These are phyloP conservation scores for Tapirus terrestris DNA, from an alignment of 2,113 vertebrate species.

Conservation along the genomic window DNA sequence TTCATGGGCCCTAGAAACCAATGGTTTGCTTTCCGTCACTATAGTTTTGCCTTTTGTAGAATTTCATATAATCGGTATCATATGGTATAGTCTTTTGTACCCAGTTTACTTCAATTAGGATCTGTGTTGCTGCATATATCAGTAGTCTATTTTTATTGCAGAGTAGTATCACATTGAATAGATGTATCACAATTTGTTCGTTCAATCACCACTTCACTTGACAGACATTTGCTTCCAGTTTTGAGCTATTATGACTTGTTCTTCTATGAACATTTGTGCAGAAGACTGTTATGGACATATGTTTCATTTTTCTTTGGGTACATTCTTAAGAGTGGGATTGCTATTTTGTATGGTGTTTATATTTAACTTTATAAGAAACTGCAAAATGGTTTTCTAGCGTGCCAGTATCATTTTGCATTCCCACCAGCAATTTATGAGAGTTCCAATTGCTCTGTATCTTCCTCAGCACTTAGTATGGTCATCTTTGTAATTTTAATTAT, in stretches of 20 bases:
- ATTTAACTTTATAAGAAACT: neutral
- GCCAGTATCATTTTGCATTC: neutral
- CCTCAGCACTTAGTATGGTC: neutral
- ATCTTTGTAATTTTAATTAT: neutral
- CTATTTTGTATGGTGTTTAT: neutral
- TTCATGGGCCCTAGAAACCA: neutral
- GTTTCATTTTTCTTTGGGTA: slow-evolving; percentile 9
- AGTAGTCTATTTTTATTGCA: neutral
- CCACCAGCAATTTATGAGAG: neutral
- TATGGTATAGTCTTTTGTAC: neutral
- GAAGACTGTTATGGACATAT: neutral
- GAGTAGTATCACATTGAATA: neutral
- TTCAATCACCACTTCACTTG: neutral
- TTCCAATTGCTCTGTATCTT: neutral
- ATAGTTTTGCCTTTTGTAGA: neutral
- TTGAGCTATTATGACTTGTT: neutral
- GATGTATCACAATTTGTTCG: neutral
- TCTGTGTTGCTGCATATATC: neutral
- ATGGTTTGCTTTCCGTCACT: neutral
- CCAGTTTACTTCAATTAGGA: neutral
- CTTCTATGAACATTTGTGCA: neutral
- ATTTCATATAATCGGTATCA: neutral
- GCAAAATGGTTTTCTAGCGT: neutral
- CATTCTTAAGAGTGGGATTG: neutral
- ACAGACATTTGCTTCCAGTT: neutral